A percentile compares a stretch with the other conserved stretches of the same genome.
Evolutionary conservation across 1,140 invertebrate genomes (phyloP).

Genomic region (Zaprionus vittiger): DNA sequence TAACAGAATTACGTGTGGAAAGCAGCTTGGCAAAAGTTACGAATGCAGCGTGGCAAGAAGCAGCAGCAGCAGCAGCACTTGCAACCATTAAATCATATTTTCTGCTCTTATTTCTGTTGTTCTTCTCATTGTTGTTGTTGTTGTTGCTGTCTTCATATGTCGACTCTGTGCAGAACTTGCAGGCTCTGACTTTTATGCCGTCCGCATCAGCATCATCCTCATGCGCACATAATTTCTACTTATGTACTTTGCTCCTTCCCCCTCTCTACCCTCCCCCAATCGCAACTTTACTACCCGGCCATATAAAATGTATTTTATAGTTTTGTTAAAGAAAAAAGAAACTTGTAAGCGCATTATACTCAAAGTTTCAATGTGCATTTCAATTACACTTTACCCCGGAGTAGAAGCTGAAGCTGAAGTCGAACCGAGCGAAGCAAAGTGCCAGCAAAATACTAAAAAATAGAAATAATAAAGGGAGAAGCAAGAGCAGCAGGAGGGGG

Average conservation of each 20-base stretch:
- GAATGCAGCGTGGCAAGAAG: constrained; percentile 29
- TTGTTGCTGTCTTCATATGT: constrained; percentile 31
- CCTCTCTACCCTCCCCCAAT: not conserved
- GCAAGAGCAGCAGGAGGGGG: not conserved
- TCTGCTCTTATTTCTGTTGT: constrained; percentile 23
- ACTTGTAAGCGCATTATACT: constrained; percentile 69
- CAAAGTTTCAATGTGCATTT: constrained; percentile 71
- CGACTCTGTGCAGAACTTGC: constrained; percentile 10
- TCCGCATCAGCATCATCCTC: constrained; percentile 58
- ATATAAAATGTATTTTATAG: constrained; percentile 72
- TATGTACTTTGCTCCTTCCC: constrained; percentile 51
- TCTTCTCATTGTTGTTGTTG: constrained; percentile 3
- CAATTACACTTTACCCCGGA: constrained; percentile 63
- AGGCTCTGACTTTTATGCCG: constrained; percentile 61
- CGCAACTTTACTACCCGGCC: constrained; percentile 1
- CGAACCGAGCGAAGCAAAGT: constrained; percentile 22
- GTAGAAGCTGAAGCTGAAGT: constrained; percentile 13
- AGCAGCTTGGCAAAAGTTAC: constrained; percentile 19
- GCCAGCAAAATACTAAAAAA: constrained; percentile 50
- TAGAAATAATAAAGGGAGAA: constrained; percentile 27
- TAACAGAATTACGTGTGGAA: constrained; percentile 58
- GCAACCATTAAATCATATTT: constrained; percentile 69
- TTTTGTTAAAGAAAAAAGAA: constrained; percentile 50
- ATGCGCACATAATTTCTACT: constrained; percentile 67
- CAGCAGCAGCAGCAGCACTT: constrained; percentile 35